Evolutionary conservation across 2,797 vertebrate species (phyloP), one percentile per base, ranked within the genome.

Genomic region (Rhinophrynus dorsalis): DNA sequence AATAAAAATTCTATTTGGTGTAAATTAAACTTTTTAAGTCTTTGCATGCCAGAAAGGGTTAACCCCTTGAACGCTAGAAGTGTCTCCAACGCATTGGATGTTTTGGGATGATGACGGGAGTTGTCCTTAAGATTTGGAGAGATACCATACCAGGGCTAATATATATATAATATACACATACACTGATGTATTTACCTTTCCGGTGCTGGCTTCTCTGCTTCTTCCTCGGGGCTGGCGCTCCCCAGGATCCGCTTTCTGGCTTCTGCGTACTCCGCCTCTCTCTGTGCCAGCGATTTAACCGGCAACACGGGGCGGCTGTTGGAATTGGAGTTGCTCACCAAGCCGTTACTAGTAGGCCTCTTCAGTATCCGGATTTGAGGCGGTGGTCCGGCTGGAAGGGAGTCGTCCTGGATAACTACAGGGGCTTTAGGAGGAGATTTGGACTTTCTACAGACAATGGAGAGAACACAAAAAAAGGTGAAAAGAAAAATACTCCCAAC

Each of bases 301-400:
- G 95, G 96, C 7, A 92, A 89, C 4, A 92, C 84, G 0, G 97
- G 96, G 26, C 94, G 85, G 83, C 80, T 92, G 82, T 92, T 88
- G 0, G 87, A 87, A 81, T 83, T 66, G 51, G 92, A 79, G 1
- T 82, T 92, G 64, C 90, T 94, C 42, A 95, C 79, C 2, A 93
- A 92, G 0, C 96, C 96, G 74, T 99, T 98, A 81, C 84, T 96
- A 0, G 93, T 86, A 8, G 97, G 96, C 63, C 97, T 90, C 88
- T 98, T 99, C 37, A 99, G 81, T 86, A 99, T 99, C 76, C 97
- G 93, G 75, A 98, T 98, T 86, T 97, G 96, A 1, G 96, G 95
- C 17, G 94, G 92, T 0, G 95, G 94, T 1, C 93, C 94, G 0
- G 92, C 75, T 3, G 94, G 95, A 40, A 94, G 90, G 70, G 94